phyloP scores from a whole-genome alignment of 92 coral and sea anemone species.

The Galaxea fascicularis region DNA sequence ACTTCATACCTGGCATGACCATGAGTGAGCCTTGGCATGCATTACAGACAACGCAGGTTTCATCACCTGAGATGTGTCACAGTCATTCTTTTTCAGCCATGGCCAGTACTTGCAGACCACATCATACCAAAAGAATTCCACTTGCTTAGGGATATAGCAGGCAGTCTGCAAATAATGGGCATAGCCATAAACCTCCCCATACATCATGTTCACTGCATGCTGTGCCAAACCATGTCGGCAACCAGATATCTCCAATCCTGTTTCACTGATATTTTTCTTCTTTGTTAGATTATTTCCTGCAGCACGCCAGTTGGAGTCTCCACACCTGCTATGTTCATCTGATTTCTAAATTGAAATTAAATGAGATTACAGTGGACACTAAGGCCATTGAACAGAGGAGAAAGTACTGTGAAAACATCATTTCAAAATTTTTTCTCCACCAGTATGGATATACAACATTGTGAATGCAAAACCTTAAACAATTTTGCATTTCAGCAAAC shows the following conservation, averaged over 20 bases:
- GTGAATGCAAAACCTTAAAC: too few species aligned
- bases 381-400: not conserved
- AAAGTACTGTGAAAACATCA: not conserved
- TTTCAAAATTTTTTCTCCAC: not conserved
- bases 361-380: not conserved
- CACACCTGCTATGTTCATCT: conserved; percentile 47
- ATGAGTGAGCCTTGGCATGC: conserved; percentile 84
- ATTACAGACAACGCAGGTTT: conserved; percentile 76
- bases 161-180: conserved; percentile 66
- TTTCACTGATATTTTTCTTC: conserved; percentile 58
- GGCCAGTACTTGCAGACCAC: conserved; percentile 87
- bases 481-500: too few species aligned
- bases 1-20: conserved; percentile 87
- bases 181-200: conserved; percentile 77
- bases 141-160: conserved; percentile 39
- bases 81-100: conserved; percentile 68
- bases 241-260: conserved; percentile 71
- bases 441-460: too few species aligned
- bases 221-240: conserved; percentile 76
- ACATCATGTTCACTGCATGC: conserved; percentile 59
- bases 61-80: conserved; percentile 51
- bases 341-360: conserved; percentile 7
- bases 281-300: conserved; percentile 54
- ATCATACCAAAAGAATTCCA: conserved; percentile 77
- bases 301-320: conserved; percentile 70